These are phyloP conservation scores for Zaprionus nigranus DNA, from an alignment of 1,140 invertebrate genomes.

Conservation along the genomic window DNA sequence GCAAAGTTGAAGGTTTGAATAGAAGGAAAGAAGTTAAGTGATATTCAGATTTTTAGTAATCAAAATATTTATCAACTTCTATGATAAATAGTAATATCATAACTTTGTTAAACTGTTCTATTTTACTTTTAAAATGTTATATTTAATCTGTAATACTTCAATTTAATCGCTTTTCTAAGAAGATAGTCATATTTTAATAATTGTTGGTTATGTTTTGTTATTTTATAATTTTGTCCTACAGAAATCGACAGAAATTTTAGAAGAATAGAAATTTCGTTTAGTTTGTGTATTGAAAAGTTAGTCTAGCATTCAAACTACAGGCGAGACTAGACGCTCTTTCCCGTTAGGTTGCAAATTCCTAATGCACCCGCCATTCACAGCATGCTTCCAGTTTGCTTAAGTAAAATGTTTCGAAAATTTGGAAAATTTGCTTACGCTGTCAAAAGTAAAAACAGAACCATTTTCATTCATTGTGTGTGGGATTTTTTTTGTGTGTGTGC, in stretches of 20 bases:
- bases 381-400: conserved; percentile 39
- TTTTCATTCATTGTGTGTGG: conserved; percentile 50
- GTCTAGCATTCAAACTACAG: conserved; percentile 26
- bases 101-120: background rate
- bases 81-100: background rate
- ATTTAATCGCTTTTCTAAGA: background rate
- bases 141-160: background rate
- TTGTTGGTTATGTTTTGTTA: background rate
- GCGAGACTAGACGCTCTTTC: background rate
- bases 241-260: background rate
- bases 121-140: background rate
- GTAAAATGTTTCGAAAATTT: conserved; percentile 59
- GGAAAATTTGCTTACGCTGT: conserved; percentile 78
- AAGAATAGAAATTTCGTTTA: conserved; percentile 4
- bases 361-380: conserved; percentile 28
- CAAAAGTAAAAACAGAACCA: conserved; percentile 80
- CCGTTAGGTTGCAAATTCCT: conserved; percentile 33
- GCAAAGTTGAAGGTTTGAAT: background rate
- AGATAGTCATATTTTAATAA: background rate
- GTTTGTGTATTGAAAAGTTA: conserved; percentile 28
- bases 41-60: background rate
- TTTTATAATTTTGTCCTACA: background rate
- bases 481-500: conserved; percentile 43
- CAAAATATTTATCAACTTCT: background rate
- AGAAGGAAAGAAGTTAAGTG: background rate